These are phyloP conservation scores for Dendrolimus punctatus DNA, from an alignment of 1,140 invertebrate genomes.

Conservation along the genomic window DNA sequence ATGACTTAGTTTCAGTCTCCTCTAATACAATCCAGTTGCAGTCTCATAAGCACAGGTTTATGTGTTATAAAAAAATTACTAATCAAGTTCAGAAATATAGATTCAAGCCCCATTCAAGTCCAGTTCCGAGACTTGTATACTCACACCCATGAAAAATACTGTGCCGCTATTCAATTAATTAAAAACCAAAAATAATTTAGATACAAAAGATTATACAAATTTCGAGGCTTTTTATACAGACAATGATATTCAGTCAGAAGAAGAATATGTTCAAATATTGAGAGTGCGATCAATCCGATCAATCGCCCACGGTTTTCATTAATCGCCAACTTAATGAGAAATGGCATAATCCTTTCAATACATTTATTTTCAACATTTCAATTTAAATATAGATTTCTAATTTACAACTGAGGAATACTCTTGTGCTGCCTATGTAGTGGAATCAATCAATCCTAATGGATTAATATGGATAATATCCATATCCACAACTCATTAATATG, in stretches of 20 bases:
- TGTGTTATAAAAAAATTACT: conserved; percentile 16
- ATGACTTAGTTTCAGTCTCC: conserved; percentile 21
- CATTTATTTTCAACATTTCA: conserved; percentile 4
- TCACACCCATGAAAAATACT: conserved; percentile 5
- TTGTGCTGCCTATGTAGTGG: conserved; percentile 27
- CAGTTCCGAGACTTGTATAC: conserved; percentile 2
- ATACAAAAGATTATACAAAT: conserved; percentile 16
- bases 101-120: conserved; percentile 6
- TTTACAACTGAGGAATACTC: conserved; percentile 42
- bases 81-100: conserved; percentile 6
- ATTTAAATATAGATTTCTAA: conserved; percentile 43
- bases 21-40: conserved; percentile 17
- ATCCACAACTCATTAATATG: no score
- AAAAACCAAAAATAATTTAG: conserved; percentile 12
- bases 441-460: no score
- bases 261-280: conserved; percentile 5
- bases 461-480: no score
- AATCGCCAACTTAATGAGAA: conserved; percentile 7
- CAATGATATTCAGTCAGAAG: conserved; percentile 11
- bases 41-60: conserved; percentile 19
- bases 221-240: conserved; percentile 19
- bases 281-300: conserved; percentile 3
- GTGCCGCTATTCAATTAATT: conserved; percentile 7
- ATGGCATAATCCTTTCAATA: conserved; percentile 8
- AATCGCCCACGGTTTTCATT: conserved; percentile 6